Percentiles rank a stretch among this genome's conserved stretches.
These are phyloP conservation scores for Eupithecia pulchellata DNA, from an alignment of 2,888 invertebrate genomes.

Conservation along the genomic window DNA sequence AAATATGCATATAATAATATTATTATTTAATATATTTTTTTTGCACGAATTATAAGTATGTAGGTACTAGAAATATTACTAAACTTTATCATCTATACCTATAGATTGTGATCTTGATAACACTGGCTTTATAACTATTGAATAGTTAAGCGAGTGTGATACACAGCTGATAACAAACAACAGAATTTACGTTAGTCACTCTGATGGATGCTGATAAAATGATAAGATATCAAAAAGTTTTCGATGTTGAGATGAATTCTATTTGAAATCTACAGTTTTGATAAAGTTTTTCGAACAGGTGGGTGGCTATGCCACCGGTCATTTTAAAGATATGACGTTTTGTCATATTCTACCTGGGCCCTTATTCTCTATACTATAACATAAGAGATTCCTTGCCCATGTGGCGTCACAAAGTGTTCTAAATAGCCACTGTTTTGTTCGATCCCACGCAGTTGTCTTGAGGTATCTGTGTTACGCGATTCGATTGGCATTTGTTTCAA, in stretches of 20 bases:
- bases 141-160: constrained; percentile 10
- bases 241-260: not conserved
- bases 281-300: not conserved
- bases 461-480: no score
- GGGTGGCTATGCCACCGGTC: not conserved
- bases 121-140: not conserved
- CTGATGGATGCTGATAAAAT: constrained; percentile 17
- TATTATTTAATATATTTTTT: no score
- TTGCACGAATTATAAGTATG: no score
- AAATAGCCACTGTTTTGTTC: no score
- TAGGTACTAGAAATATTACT: no score
- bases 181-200: constrained; percentile 21
- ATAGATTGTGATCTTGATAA: not conserved
- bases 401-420: no score
- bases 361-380: no score
- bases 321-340: not conserved
- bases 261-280: not conserved
- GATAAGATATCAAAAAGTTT: constrained; percentile 19
- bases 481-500: no score
- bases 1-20: no score
- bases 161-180: constrained; percentile 13
- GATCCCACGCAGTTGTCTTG: no score
- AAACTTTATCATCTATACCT: not conserved
- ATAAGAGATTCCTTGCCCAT: no score
- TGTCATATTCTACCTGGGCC: not conserved